Evolutionary conservation across 2,888 invertebrate genomes (phyloP).

Genomic region (Branchipolynoe longqiensis): DNA sequence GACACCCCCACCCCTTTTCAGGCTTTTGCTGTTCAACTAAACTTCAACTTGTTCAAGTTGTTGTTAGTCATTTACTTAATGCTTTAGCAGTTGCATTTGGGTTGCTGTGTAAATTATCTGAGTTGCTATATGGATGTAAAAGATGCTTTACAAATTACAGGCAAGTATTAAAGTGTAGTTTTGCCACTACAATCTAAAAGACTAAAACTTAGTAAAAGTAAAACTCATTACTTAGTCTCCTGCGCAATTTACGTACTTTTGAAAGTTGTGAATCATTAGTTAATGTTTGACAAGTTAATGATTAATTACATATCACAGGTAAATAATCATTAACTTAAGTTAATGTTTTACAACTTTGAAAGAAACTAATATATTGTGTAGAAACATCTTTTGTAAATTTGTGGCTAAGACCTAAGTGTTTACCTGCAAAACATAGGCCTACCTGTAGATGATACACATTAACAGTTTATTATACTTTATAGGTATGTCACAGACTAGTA

Average conservation of each 20-base stretch:
- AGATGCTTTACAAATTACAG: not conserved
- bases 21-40: no score
- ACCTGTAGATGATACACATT: no score
- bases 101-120: not conserved
- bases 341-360: no score
- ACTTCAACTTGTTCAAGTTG: not conserved
- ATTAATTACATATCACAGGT: not conserved
- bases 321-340: not conserved
- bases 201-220: not conserved
- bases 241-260: not conserved
- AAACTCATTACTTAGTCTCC: not conserved
- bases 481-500: no score
- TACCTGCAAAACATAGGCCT: no score
- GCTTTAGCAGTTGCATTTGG: not conserved
- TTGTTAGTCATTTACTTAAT: not conserved
- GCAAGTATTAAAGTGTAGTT: no score
- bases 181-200: not conserved
- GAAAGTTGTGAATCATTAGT: not conserved
- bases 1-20: no score
- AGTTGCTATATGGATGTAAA: not conserved
- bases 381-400: constrained; percentile 1
- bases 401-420: no score
- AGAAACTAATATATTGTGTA: not conserved
- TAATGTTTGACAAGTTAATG: not conserved
- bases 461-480: no score